A percentile compares a stretch with the other conserved stretches of the same genome.
Evolutionary conservation across 2,113 vertebrate genomes (phyloP).

Genomic region (Thunnus maccoyii): DNA sequence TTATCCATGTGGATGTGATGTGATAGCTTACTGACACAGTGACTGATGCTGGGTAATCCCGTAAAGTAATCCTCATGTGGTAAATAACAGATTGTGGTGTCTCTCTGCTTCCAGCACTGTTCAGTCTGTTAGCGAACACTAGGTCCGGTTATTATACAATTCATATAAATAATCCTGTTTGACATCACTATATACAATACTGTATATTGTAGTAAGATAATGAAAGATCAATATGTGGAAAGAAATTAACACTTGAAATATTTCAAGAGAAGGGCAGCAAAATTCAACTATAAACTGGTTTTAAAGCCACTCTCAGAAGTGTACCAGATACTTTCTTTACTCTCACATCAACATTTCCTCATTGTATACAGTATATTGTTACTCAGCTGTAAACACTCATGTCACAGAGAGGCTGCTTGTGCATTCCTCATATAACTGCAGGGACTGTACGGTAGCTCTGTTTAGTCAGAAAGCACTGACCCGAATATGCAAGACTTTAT

Average conservation of each 20-base stretch:
- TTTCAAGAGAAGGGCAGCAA: not conserved
- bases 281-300: not conserved
- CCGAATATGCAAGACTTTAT: constrained; percentile 81
- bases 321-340: not conserved
- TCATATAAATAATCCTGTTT: not conserved
- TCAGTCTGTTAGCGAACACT: constrained; percentile 2
- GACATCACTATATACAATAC: not conserved
- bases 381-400: constrained; percentile 33
- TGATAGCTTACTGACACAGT: constrained; percentile 41
- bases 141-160: not conserved
- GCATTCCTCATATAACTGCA: constrained; percentile 54
- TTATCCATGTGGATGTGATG: constrained; percentile 11
- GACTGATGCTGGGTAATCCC: constrained; percentile 32
- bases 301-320: not conserved
- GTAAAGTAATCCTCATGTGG: constrained; percentile 55
- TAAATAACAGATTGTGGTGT: constrained; percentile 59
- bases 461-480: constrained; percentile 81
- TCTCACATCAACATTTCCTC: not conserved
- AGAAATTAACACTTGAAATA: not conserved
- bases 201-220: not conserved
- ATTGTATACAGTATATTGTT: constrained; percentile 9
- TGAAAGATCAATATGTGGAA: too few species aligned
- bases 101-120: constrained; percentile 34
- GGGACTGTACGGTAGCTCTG: constrained; percentile 50
- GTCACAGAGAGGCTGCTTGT: constrained; percentile 27